phyloP scores from a whole-genome alignment of 1,140 invertebrate species.

The Nasonia giraulti region DNA sequence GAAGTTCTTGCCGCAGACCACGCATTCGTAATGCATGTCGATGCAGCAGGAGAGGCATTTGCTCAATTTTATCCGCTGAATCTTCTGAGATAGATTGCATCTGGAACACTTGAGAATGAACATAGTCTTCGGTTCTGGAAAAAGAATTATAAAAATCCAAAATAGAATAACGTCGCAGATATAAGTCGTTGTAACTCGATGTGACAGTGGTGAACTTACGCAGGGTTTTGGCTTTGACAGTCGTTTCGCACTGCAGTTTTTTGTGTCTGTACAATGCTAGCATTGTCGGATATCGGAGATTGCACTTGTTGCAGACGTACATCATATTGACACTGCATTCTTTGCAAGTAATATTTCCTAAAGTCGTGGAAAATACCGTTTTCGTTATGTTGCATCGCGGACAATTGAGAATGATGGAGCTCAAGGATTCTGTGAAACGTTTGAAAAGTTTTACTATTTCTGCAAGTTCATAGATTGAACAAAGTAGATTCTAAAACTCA shows the following conservation, averaged over 20 bases:
- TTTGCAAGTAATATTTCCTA: conserved; percentile 27
- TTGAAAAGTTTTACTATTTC: not conserved
- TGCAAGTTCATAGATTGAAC: not conserved
- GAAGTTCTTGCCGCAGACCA: conserved; percentile 25
- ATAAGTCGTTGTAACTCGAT: not conserved
- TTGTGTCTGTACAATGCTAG: conserved; percentile 39
- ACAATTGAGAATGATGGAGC: conserved; percentile 36
- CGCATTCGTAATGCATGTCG: conserved; percentile 6
- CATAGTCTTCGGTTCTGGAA: conserved; percentile 2
- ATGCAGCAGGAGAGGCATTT: conserved; percentile 26
- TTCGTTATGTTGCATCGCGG: conserved; percentile 36
- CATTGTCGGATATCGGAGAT: conserved; percentile 15
- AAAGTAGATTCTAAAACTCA: not conserved
- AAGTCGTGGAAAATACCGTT: conserved; percentile 22
- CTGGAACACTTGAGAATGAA: conserved; percentile 1
- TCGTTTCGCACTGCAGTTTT: conserved; percentile 27
- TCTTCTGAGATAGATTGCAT: not conserved
- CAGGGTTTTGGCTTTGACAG: not conserved
- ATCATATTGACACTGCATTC: conserved; percentile 42
- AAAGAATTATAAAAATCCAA: too few relatives aligned
- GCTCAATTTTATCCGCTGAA: not conserved
- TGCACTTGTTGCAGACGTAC: conserved; percentile 37
- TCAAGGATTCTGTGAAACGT: conserved; percentile 14
- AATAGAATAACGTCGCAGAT: too few relatives aligned
- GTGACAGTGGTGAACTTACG: not conserved